Base-by-base conservation (phyloP, 2,888 invertebrate species). In the Sericinus montela region DNA sequence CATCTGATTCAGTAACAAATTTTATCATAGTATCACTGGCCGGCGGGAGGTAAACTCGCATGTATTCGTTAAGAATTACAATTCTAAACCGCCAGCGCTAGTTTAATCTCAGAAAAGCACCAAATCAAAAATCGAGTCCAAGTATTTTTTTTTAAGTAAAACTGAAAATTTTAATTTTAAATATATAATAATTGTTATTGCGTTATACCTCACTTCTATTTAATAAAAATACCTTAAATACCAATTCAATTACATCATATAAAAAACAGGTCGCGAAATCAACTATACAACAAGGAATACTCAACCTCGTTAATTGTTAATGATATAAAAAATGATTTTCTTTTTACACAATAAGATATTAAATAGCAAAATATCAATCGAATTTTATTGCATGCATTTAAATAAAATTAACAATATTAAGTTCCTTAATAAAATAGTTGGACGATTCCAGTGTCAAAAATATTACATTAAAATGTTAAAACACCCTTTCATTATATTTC, bases 371-470 rank as follows among this genome's bases (percentile, higher is more conserved):
- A 86, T 86, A 86, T 85, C 86, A 84, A 79, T 81, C 67, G 63
- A 76, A 72, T 62, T 76, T 82, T 86, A 85, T 86, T 86, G 85
- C 86, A 82, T 85, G 85, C 80, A 81, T 68, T 65, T 65, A 72
- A 75, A 78, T 75, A 69, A 80, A 79, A 74, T 76, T 78, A 84
- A 83, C 75, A 75, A 77, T 77, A 75, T 55, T 59, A 56, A 62
- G 66, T 60, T 65, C 65, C 72, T 82, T 77, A 75, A 74, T 75
- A 82, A 80, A 68, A 67, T 65, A 67, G 64, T 70, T 81, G 84
- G 83, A 85, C 85, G 80, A 77, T 75, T 56, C 60, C 58, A 56
- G 57, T 65, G 58, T 64, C 56, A 61, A 60, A 63, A 29, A 28
- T 65, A 28, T 65, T 35, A 45, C 45, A 40, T 38, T 36, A 45